Percentiles rank a stretch among this genome's conserved stretches.
phyloP scores from a whole-genome alignment of 1,140 invertebrate genomes.

The Drosophila auraria region DNA sequence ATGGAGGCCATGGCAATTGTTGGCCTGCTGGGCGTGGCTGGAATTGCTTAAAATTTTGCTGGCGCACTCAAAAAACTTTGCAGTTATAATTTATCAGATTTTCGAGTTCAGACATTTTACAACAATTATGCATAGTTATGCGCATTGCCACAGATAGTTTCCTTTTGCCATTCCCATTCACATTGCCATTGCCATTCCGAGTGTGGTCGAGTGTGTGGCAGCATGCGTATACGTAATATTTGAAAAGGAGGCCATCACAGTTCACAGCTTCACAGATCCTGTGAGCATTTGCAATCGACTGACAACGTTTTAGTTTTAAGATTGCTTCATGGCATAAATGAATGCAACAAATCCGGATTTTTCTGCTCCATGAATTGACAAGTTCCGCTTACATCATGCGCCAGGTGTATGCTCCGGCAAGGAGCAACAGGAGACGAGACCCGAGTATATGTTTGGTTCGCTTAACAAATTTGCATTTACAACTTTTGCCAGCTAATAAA shows the following conservation, averaged over 20 bases:
- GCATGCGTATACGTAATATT: slow-evolving; percentile 45
- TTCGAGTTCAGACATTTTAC: slow-evolving; percentile 61
- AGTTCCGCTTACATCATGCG: slow-evolving; percentile 35
- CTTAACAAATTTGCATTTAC: slow-evolving; percentile 48
- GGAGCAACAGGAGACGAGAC: slow-evolving; percentile 39
- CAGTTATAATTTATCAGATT: slow-evolving; percentile 77
- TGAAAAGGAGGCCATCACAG: slow-evolving; percentile 37
- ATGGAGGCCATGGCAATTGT: slow-evolving; percentile 3
- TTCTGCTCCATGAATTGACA: slow-evolving; percentile 50
- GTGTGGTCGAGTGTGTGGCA: slow-evolving; percentile 1
- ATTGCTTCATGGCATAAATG: slow-evolving; percentile 29
- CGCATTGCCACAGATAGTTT: slow-evolving; percentile 60
- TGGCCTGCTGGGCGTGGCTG: slow-evolving; percentile 36
- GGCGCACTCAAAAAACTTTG: slow-evolving; percentile 59
- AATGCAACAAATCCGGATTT: slow-evolving; percentile 40
- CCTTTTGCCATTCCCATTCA: slow-evolving; percentile 30
- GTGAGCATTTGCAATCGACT: slow-evolving; percentile 40
- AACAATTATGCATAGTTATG: slow-evolving; percentile 72
- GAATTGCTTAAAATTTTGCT: slow-evolving; percentile 60
- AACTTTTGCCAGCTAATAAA: slow-evolving; percentile 62
- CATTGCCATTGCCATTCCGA: slow-evolving; percentile 9
- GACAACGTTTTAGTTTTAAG: slow-evolving; percentile 33
- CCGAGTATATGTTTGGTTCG: slow-evolving; percentile 12
- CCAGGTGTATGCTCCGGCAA: slow-evolving; percentile 12
- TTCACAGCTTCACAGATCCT: slow-evolving; percentile 19